phyloP scores from a whole-genome alignment of 2,888 invertebrate genomes.

The Nephrotoma guestfalica region DNA sequence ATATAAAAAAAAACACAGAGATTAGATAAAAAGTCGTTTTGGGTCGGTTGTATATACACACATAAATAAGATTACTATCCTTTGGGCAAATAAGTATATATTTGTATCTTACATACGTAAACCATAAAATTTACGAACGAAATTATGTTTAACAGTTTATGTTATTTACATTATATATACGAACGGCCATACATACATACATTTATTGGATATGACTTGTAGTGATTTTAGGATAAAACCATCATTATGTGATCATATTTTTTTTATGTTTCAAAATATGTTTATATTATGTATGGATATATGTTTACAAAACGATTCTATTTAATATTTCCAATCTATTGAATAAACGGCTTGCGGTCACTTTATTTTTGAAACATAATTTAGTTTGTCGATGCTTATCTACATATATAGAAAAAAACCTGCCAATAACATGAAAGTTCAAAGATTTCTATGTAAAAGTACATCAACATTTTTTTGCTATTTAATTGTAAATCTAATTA shows the following conservation, averaged over 20 bases:
- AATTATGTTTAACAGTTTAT: not conserved
- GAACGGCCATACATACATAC: not conserved
- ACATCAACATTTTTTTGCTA: too few species aligned
- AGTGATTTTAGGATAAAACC: not conserved
- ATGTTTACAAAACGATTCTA: not conserved
- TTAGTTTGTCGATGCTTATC: not conserved
- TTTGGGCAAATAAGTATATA: not conserved
- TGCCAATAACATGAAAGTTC: not conserved
- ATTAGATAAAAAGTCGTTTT: not conserved
- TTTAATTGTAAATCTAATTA: not conserved
- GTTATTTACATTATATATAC: not conserved
- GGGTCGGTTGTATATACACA: not conserved
- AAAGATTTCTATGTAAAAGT: too few species aligned
- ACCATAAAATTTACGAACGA: not conserved
- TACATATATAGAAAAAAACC: not conserved
- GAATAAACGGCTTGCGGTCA: not conserved
- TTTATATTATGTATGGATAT: not conserved
- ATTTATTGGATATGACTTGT: not conserved
- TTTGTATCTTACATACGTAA: not conserved
- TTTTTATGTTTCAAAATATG: not conserved
- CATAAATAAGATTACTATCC: not conserved
- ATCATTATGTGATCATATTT: not conserved
- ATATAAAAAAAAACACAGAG: not conserved
- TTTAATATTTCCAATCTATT: not conserved
- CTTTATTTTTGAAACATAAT: not conserved